Conservation (phyloP, 2,797 vertebrate genomes). For the Chanos chanos region DNA sequence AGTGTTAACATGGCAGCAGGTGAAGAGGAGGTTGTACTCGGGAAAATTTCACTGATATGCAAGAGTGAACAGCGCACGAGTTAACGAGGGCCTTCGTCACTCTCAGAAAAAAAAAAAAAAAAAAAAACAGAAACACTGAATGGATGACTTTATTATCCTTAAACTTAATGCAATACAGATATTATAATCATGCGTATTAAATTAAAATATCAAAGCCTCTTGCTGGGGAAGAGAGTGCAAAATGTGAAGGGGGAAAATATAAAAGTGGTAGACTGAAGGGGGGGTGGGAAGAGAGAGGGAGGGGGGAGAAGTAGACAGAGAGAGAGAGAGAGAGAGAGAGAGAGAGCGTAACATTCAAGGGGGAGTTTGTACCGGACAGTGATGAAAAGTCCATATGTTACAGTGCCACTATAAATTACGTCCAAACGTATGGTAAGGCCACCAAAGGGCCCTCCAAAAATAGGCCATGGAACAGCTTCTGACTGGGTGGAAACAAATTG, state of each 20-base stretch:
- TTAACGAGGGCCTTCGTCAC: too few relatives aligned
- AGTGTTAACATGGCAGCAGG: conserved; percentile 41
- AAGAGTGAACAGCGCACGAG: conserved; percentile 13
- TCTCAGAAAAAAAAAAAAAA: too few relatives aligned
- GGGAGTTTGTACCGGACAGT: conserved; percentile 85
- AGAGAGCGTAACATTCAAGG: conserved; percentile 62
- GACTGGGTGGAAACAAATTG: conserved; percentile 89
- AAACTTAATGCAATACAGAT: not conserved
- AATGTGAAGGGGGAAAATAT: not conserved
- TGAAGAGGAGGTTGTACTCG: conserved; percentile 35
- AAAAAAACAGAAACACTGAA: conserved; percentile 15
- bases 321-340: not conserved
- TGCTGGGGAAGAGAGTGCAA: not conserved
- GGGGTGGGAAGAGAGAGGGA: not conserved
- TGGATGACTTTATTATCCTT: too few relatives aligned
- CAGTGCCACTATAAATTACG: conserved; percentile 92
- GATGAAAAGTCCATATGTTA: conserved; percentile 97
- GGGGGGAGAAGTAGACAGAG: not conserved
- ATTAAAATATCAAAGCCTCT: too few relatives aligned
- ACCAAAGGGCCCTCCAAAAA: conserved; percentile 89
- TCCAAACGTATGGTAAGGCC: conserved; percentile 82
- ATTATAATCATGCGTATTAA: not conserved
- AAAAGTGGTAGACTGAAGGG: not conserved
- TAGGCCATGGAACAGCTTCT: conserved; percentile 70
- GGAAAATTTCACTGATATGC: conserved; percentile 29